Base-by-base conservation (phyloP, 2,797 vertebrate species). In the Urophycis tenuis region DNA sequence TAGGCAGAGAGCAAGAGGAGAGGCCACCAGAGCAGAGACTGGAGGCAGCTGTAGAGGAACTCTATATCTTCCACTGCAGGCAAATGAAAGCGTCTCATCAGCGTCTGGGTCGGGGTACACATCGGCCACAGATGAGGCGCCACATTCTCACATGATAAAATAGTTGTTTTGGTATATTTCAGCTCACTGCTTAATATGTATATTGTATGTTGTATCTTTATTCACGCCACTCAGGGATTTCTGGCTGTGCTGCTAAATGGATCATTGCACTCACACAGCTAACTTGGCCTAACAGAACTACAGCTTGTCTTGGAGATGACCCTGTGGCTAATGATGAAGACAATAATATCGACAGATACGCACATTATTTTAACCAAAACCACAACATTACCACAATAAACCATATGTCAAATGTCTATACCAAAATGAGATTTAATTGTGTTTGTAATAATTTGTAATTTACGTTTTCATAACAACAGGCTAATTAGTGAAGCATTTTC, bases 31-130 rank as follows among this genome's bases (percentile, higher is more conserved):
- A 19, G 41, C 14, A 45, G 17, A 45, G 41, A 17, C 3, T 17
- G 41, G 41, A 45, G 41, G 36, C 12, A 10, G 36, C 36, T 39
- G 36, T 39, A 39, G 79, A 75, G 49, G 49, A 60, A n/a, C 49
- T 60, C 49, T 60, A 60, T 60, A n/a, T 60, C 49, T 82, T 74
- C 5, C 75, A 74, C 81, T 71, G 22, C n/a, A 73, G 9, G 77
- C 29, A 77, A 80, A 81, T 82, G 49, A 81, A 74, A 85, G 75
- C 79, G 41, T 82, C 15, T 19, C 74, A 78, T 84, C 53, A 17
- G 77, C 3, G 49, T 60, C 22, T 60, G 49, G 7, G 22, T n/a
- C 49, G n/a, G 17, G 22, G 19, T 60, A 22, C 49, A n/a, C 49
- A 2, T n/a, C 6, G 22, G 17, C 49, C 22, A 25, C 49, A 60